Conservation (phyloP, 2,113 vertebrate genomes). For the Regulus satrapa region DNA sequence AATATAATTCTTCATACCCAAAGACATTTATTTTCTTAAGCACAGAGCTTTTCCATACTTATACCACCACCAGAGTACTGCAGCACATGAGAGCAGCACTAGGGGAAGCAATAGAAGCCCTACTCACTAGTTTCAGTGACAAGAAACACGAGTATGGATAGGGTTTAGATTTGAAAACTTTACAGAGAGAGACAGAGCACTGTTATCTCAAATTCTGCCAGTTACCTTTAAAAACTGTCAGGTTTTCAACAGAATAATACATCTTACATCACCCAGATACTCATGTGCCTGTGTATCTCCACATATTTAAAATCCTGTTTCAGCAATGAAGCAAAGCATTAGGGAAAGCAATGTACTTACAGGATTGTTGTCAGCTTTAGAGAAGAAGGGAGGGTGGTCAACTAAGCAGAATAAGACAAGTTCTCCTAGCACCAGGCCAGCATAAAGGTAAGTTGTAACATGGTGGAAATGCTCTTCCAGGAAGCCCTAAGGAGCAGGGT, state of each 20-base stretch:
- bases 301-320: neutral
- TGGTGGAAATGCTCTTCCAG: slow-evolving; percentile 75
- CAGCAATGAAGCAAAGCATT: neutral
- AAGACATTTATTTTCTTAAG: neutral
- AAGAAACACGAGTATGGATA: neutral
- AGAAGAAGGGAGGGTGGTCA: slow-evolving; percentile 80
- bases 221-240: neutral
- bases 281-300: neutral
- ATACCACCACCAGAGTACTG: neutral
- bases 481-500: slow-evolving; percentile 74
- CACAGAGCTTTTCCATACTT: neutral
- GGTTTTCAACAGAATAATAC: neutral
- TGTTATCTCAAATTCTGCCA: neutral
- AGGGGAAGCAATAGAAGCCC: neutral
- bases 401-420: slow-evolving; percentile 85
- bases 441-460: slow-evolving; percentile 80
- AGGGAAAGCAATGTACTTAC: slow-evolving; percentile 64
- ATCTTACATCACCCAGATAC: neutral
- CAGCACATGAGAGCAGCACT: neutral
- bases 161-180: neutral
- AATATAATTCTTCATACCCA: neutral
- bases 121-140: neutral
- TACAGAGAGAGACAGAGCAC: neutral
- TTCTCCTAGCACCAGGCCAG: slow-evolving; percentile 78
- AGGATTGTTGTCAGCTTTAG: slow-evolving; percentile 62